Percentiles rank a stretch among this genome's conserved stretches.
These are phyloP conservation scores for Falco rusticolus DNA, from an alignment of 2,797 vertebrate species.

Conservation along the genomic window DNA sequence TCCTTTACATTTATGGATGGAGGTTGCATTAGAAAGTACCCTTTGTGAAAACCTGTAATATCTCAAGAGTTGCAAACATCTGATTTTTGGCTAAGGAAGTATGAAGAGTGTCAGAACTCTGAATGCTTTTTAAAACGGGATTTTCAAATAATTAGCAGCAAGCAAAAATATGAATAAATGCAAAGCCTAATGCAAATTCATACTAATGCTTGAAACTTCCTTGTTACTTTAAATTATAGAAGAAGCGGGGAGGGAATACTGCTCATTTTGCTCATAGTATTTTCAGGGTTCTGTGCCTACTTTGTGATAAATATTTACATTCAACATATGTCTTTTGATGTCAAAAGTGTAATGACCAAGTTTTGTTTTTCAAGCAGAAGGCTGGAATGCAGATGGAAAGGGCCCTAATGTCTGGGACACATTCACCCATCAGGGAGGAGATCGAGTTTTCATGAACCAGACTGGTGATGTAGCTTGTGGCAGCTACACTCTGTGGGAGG, in stretches of 20 bases:
- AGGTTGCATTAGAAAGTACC: slow-evolving; percentile 8
- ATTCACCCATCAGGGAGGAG: slow-evolving; percentile 88
- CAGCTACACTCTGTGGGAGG: slow-evolving; percentile 93
- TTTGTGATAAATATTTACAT: slow-evolving; percentile 73
- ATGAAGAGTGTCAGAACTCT: slow-evolving; percentile 3
- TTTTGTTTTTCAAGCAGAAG: slow-evolving; percentile 82
- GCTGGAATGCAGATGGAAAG: slow-evolving; percentile 89
- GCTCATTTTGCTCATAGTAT: background rate
- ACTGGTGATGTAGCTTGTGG: slow-evolving; percentile 91
- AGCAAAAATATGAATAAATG: slow-evolving; percentile 42
- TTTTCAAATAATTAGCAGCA: slow-evolving; percentile 40
- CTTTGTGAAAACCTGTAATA: slow-evolving; percentile 44
- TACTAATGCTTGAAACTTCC: background rate
- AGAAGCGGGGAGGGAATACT: background rate
- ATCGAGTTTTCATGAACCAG: slow-evolving; percentile 87
- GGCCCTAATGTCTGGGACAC: slow-evolving; percentile 92
- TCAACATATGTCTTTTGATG: slow-evolving; percentile 67
- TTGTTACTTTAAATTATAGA: background rate
- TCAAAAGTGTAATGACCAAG: slow-evolving; percentile 72
- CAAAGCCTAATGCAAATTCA: slow-evolving; percentile 15
- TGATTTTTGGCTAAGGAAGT: slow-evolving; percentile 42
- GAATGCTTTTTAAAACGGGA: background rate
- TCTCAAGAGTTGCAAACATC: slow-evolving; percentile 50
- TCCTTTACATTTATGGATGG: slow-evolving; percentile 59
- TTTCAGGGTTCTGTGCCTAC: slow-evolving; percentile 39